phyloP scores from a whole-genome alignment of 2,888 invertebrate genomes.

The Campaea margaritaria region DNA sequence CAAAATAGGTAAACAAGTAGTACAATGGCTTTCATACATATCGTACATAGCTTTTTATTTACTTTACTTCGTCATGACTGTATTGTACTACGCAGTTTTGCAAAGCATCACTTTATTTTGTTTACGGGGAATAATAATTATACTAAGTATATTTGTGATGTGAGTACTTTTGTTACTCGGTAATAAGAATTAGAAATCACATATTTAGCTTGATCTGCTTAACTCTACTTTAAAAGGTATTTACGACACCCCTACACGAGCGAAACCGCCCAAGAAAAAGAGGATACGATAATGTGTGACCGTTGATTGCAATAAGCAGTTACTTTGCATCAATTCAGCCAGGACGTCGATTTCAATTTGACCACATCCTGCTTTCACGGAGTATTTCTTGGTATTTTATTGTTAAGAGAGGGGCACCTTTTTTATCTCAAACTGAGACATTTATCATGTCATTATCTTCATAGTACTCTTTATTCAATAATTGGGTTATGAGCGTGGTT shows the following conservation, averaged over 20 bases:
- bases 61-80: too few relatives aligned
- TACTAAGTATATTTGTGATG: too few relatives aligned
- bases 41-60: too few relatives aligned
- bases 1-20: too few relatives aligned
- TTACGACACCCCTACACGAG: constrained; percentile 49
- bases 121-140: too few relatives aligned
- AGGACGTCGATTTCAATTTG: constrained; percentile 82
- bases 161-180: too few relatives aligned
- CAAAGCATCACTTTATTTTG: too few relatives aligned
- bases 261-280: constrained; percentile 62
- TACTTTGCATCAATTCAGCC: constrained; percentile 76
- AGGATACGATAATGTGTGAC: constrained; percentile 73
- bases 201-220: too few relatives aligned
- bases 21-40: too few relatives aligned
- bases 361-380: constrained; percentile 80
- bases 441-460: constrained; percentile 13
- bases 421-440: constrained; percentile 43
- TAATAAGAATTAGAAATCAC: too few relatives aligned
- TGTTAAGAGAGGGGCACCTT: constrained; percentile 46
- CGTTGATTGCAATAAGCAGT: constrained; percentile 80
- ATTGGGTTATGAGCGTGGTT: constrained; percentile 11
- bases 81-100: too few relatives aligned
- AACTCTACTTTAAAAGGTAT: background rate
- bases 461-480: constrained; percentile 26
- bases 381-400: constrained; percentile 67